A percentile compares a stretch with the other conserved stretches of the same genome.
Evolutionary conservation across 2,113 vertebrate species (phyloP).

Genomic region (Leptobrachium leishanense): DNA sequence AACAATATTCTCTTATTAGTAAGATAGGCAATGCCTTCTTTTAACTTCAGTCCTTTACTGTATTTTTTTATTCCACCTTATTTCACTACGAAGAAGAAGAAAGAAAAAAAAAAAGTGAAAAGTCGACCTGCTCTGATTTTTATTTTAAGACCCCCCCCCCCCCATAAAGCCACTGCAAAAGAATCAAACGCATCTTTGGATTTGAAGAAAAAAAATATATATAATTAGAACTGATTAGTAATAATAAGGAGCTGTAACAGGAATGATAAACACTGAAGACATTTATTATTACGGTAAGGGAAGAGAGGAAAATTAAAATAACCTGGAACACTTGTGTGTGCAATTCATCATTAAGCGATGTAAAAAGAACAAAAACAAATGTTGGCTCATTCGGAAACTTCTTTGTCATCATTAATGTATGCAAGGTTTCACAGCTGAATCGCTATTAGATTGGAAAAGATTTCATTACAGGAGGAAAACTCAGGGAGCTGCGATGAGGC

Average conservation of each 20-base stretch:
- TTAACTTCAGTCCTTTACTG: no score
- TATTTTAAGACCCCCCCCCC: not conserved
- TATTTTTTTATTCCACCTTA: no score
- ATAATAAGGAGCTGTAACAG: conserved; percentile 59
- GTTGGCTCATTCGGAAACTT: conserved; percentile 65
- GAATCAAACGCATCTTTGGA: conserved; percentile 1
- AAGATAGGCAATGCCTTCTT: no score
- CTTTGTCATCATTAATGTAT: conserved; percentile 75
- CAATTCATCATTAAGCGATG: conserved; percentile 67
- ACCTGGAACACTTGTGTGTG: conserved; percentile 61
- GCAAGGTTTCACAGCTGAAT: conserved; percentile 70
- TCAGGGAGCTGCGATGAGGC: conserved; percentile 64
- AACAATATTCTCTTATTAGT: no score
- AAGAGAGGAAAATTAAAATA: conserved; percentile 65
- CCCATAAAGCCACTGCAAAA: not conserved
- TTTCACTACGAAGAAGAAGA: no score
- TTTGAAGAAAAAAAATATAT: conserved; percentile 51
- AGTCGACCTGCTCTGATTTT: not conserved
- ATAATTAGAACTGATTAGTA: conserved; percentile 64
- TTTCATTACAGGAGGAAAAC: conserved; percentile 66
- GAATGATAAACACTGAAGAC: conserved; percentile 64
- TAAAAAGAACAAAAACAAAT: conserved; percentile 67
- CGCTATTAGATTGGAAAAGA: conserved; percentile 67
- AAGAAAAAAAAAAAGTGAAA: not conserved
- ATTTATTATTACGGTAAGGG: conserved; percentile 64